Base-by-base conservation (phyloP, 2,113 vertebrate species). In the Halichoerus grypus region DNA sequence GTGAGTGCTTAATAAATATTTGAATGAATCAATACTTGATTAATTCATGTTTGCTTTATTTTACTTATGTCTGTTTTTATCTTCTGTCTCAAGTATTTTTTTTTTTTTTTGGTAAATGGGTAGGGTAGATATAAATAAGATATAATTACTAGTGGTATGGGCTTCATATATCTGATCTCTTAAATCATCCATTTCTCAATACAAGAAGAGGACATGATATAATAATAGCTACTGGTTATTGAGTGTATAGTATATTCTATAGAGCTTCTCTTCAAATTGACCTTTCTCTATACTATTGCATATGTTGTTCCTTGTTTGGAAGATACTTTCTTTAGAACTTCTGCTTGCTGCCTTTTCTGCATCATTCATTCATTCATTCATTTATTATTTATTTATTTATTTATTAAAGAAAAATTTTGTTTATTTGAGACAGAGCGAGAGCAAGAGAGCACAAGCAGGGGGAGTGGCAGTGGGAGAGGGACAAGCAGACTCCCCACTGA, bases 21-120 rank as follows among this genome's bases (percentile, higher is more conserved):
- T 87, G 80, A 81, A 59, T 86, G 76, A 80, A n/a, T 79, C 14
- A 86, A 93, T 93, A 85, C 53, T 91, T 39, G 46, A 51, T 49
- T 86, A 53, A 79, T 94, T 94, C 19, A 82, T 82, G 42, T 94
- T 94, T 67, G 36, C 72, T 97, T 95, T 39, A 69, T 90, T 94
- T 96, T 96, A 67, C 21, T 86, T 90, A 11, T 65, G 39, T 2
- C 21, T 86, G 1, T 69, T 94, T 93, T 94, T 77, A 94, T 85
- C 46, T 89, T 81, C 49, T 59, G 24, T 12, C 63, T 93, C 57
- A 59, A 79, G 36, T 88, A 1, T 12, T 10, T 89, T 81, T 82
- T 84, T 67, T 63, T 88, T 81, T 84, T 86, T 61, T 69, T 22
- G n/a, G 31, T 74, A 74, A 59, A 84, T 77, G 13, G 24, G 22